phyloP scores from a whole-genome alignment of 2,797 vertebrate genomes.

The Sebastes glaucus region DNA sequence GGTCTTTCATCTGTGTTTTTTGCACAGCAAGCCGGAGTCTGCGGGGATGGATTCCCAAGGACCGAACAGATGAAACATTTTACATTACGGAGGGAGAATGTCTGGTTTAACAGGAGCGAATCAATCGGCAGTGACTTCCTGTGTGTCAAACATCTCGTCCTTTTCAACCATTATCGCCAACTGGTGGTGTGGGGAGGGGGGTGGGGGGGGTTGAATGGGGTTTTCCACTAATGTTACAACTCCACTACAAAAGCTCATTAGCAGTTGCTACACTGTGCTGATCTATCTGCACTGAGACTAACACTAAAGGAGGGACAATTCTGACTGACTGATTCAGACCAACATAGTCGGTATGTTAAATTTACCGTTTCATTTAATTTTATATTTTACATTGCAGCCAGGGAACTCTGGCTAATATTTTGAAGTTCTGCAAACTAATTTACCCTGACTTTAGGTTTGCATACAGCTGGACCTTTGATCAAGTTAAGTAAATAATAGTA shows the following conservation, averaged over 20 bases:
- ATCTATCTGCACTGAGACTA: neutral
- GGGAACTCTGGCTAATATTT: neutral
- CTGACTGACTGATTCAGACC: neutral
- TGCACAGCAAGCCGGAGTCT: neutral
- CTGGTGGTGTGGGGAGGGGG: neutral
- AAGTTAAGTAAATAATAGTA: neutral
- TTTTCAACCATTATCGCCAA: neutral
- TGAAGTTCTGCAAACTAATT: neutral
- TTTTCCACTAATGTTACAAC: neutral
- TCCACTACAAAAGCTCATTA: conserved; percentile 13
- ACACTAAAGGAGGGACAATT: neutral
- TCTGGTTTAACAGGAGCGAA: conserved; percentile 1
- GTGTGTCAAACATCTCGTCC: conserved; percentile 5
- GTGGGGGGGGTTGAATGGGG: neutral
- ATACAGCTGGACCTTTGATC: neutral
- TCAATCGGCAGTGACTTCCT: conserved; percentile 12
- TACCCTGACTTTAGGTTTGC: neutral
- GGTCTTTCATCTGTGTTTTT: conserved; percentile 38
- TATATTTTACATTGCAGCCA: neutral
- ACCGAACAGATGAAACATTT: conserved; percentile 15
- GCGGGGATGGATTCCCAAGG: conserved; percentile 9
- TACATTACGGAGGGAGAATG: neutral
- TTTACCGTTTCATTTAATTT: neutral
- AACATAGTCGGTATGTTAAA: neutral
- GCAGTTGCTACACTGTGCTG: neutral